Conservation (phyloP, 2,888 invertebrate species). For the Campopleginae sp. region DNA sequence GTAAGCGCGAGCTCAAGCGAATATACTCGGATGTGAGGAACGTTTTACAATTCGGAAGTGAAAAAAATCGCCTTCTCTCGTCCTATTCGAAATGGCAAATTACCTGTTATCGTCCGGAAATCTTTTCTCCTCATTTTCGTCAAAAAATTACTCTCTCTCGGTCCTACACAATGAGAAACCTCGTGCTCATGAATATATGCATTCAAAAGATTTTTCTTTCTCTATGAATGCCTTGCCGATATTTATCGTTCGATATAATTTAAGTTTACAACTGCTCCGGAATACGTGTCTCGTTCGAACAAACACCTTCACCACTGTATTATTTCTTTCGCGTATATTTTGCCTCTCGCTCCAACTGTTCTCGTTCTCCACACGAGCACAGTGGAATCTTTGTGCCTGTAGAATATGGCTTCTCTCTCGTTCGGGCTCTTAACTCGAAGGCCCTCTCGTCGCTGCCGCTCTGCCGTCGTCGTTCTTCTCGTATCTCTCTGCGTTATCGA, state of each 20-base stretch:
- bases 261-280: slow-evolving; percentile 3
- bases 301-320: slow-evolving; percentile 30
- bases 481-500: slow-evolving; percentile 64
- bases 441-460: slow-evolving; percentile 59
- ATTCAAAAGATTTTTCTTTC: neutral
- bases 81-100: neutral
- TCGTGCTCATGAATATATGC: neutral
- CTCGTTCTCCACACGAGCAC: slow-evolving; percentile 43
- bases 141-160: neutral
- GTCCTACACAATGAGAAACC: neutral
- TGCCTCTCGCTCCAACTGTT: slow-evolving; percentile 27
- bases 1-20: neutral
- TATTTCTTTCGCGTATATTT: slow-evolving; percentile 42
- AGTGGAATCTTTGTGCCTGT: slow-evolving; percentile 66
- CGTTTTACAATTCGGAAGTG: neutral
- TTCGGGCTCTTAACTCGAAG: slow-evolving; percentile 62
- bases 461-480: slow-evolving; percentile 57
- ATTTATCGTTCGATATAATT: slow-evolving; percentile 33
- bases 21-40: neutral
- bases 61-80: no score
- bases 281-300: slow-evolving; percentile 29
- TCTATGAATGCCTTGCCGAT: slow-evolving; percentile 2
- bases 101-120: neutral
- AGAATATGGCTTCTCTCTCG: slow-evolving; percentile 53
- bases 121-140: neutral